Evolutionary conservation across 2,113 vertebrate genomes (phyloP).

Genomic region (Phrynocephalus versicolor): DNA sequence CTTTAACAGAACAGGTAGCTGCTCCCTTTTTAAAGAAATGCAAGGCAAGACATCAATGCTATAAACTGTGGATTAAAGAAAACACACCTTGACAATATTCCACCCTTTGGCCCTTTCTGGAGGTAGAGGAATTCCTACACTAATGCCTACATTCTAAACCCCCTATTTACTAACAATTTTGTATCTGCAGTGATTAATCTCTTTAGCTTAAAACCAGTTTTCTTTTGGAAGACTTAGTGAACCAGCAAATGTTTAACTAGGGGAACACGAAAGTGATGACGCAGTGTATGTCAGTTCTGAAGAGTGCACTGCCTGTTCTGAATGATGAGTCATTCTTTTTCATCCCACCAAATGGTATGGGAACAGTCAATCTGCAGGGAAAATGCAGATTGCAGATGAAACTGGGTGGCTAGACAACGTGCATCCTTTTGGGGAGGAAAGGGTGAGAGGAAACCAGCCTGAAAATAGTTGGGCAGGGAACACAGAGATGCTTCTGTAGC

Average conservation of each 20-base stretch:
- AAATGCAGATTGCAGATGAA: conserved; percentile 22
- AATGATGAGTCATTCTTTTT: conserved; percentile 52
- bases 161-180: neutral
- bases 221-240: conserved; percentile 36
- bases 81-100: neutral
- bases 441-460: neutral
- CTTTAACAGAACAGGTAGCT: neutral
- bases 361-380: conserved; percentile 11
- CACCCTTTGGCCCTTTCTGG: neutral
- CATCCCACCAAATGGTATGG: neutral
- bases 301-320: conserved; percentile 41
- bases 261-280: conserved; percentile 30
- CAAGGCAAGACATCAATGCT: neutral
- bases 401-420: neutral
- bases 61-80: neutral
- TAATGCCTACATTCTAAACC: neutral
- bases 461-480: neutral
- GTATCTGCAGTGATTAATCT: neutral
- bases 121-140: neutral
- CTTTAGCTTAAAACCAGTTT: conserved; percentile 28
- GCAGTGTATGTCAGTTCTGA: conserved; percentile 50
- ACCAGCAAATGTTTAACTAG: conserved; percentile 39
- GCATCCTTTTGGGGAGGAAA: neutral
- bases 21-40: neutral
- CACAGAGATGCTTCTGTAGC: neutral